phyloP scores from a whole-genome alignment of 2,113 vertebrate species.

The Scopus umbretta region DNA sequence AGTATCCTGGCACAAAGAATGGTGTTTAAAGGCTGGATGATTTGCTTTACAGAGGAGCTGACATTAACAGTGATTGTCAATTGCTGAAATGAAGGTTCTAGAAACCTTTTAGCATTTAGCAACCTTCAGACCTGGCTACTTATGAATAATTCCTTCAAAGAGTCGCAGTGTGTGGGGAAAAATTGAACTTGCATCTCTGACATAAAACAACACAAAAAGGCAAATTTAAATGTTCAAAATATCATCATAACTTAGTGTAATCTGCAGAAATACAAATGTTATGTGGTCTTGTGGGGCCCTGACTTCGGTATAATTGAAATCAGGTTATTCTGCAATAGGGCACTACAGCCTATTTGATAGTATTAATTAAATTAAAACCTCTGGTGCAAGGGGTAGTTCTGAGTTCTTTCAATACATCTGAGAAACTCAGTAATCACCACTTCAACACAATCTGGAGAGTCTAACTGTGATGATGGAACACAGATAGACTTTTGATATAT shows the following conservation, averaged over 20 bases:
- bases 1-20: neutral
- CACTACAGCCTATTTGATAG: neutral
- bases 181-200: neutral
- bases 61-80: neutral
- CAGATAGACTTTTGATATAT: neutral
- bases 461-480: neutral
- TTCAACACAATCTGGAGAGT: neutral
- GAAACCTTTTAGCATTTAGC: neutral
- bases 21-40: neutral
- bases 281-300: neutral
- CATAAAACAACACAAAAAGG: neutral
- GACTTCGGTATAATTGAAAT: slow-evolving; percentile 13
- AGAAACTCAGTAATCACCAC: slow-evolving; percentile 24
- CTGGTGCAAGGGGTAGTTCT: slow-evolving; percentile 18
- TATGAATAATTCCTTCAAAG: neutral
- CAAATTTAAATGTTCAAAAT: slow-evolving; percentile 7
- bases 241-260: neutral
- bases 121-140: neutral
- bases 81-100: neutral
- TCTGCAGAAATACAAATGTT: neutral
- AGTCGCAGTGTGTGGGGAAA: neutral
- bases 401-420: neutral
- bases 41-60: neutral
- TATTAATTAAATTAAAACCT: slow-evolving; percentile 41
- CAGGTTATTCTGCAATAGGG: slow-evolving; percentile 32